Percentiles rank a stretch among this genome's conserved stretches.
Evolutionary conservation across 2,113 vertebrate genomes (phyloP).

Genomic region (Vulpes ferrilata): DNA sequence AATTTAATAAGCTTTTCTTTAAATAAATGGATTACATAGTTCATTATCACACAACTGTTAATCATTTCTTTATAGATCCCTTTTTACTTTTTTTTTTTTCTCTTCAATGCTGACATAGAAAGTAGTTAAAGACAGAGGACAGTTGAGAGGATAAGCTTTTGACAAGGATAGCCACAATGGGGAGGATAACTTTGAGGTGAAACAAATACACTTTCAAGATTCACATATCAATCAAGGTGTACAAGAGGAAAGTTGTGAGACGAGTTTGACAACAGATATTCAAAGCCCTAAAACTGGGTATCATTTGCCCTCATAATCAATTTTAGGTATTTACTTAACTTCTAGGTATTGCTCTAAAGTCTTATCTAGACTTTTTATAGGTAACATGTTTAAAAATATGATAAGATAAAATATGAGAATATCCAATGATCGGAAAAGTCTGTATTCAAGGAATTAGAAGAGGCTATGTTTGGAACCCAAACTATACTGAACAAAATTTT

Average conservation of each 20-base stretch:
- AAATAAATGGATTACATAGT: not conserved
- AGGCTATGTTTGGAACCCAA: not conserved
- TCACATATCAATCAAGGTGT: not conserved
- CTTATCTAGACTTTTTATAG: not conserved
- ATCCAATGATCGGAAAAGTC: not conserved
- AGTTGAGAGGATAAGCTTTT: not conserved
- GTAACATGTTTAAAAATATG: not conserved
- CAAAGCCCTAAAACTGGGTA: not conserved
- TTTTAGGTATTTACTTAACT: not conserved
- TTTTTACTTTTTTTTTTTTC: not conserved
- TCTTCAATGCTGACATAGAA: not conserved
- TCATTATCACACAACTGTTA: not conserved
- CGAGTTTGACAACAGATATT: not conserved
- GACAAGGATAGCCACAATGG: not conserved
- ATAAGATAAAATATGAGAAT: not conserved
- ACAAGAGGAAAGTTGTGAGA: not conserved
- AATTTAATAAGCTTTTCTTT: not conserved
- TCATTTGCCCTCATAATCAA: not conserved
- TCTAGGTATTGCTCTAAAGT: not conserved
- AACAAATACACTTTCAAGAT: not conserved
- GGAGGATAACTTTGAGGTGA: not conserved
- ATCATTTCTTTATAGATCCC: not conserved
- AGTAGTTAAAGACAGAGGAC: not conserved
- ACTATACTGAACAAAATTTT: not conserved
- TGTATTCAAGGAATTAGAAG: not conserved